Conservation (phyloP, 2,113 vertebrate genomes). For the Microtus pennsylvanicus region DNA sequence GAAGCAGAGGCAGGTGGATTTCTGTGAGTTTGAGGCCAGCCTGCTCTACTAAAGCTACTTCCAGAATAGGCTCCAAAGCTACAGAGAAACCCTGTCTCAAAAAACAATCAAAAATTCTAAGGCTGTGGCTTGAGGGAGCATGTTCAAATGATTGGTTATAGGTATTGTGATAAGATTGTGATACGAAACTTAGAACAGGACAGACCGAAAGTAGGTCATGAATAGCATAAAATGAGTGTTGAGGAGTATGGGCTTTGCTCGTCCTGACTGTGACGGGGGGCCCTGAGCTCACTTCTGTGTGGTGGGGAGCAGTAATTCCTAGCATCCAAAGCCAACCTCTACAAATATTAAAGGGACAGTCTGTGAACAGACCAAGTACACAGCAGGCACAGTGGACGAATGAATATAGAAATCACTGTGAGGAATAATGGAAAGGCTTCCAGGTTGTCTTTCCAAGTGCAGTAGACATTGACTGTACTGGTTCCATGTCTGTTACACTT, state of each 20-base stretch:
- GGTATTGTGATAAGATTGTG: not conserved
- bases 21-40: too few relatives aligned
- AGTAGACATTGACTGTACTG: not conserved
- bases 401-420: too few relatives aligned
- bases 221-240: not conserved
- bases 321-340: not conserved
- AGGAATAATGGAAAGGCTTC: not conserved
- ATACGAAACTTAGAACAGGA: not conserved
- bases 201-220: not conserved
- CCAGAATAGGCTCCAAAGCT: too few relatives aligned
- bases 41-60: too few relatives aligned
- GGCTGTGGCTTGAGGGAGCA: fast-evolving
- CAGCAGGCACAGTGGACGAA: not conserved
- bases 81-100: too few relatives aligned
- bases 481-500: not conserved
- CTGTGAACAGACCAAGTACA: not conserved
- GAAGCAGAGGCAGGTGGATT: too few relatives aligned
- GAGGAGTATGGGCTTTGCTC: not conserved
- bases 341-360: not conserved
- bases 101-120: not conserved
- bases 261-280: not conserved
- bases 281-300: not conserved
- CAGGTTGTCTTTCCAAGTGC: not conserved
- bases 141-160: not conserved
- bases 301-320: not conserved